Conservation (phyloP, 2,113 vertebrate genomes). For the Quiscalus mexicanus region DNA sequence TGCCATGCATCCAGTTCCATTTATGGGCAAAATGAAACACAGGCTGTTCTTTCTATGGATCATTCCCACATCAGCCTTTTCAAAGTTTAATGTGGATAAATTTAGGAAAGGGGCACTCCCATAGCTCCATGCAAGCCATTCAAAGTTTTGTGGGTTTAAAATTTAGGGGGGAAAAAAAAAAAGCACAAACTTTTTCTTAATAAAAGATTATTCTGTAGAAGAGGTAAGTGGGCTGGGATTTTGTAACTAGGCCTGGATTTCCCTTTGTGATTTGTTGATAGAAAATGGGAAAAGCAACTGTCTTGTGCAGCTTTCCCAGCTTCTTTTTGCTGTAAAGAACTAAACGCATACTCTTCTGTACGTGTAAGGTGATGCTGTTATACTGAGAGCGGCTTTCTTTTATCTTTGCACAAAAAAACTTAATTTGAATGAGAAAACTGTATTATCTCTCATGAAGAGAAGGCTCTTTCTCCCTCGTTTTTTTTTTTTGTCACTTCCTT, state of each 20-base stretch:
- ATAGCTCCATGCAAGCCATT: background rate
- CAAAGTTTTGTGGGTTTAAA: background rate
- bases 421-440: constrained; percentile 36
- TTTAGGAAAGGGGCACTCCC: constrained; percentile 8
- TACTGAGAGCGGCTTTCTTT: background rate
- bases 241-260: background rate
- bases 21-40: constrained; percentile 76
- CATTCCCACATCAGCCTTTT: constrained; percentile 53
- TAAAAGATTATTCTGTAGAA: background rate
- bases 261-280: constrained; percentile 35
- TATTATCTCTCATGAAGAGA: background rate
- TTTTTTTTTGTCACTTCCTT: background rate
- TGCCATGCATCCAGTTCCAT: constrained; percentile 67
- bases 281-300: constrained; percentile 18
- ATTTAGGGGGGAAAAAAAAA: background rate
- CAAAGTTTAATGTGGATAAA: constrained; percentile 6
- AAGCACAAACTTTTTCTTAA: background rate
- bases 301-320: constrained; percentile 31
- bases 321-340: background rate
- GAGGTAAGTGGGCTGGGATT: background rate
- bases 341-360: background rate
- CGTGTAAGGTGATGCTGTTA: background rate
- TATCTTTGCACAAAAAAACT: constrained; percentile 6
- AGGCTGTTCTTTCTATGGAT: constrained; percentile 37
- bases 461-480: background rate